Percentiles rank a stretch among this genome's conserved stretches.
phyloP scores from a whole-genome alignment of 2,888 invertebrate genomes.

The Acanthosepion esculentum region DNA sequence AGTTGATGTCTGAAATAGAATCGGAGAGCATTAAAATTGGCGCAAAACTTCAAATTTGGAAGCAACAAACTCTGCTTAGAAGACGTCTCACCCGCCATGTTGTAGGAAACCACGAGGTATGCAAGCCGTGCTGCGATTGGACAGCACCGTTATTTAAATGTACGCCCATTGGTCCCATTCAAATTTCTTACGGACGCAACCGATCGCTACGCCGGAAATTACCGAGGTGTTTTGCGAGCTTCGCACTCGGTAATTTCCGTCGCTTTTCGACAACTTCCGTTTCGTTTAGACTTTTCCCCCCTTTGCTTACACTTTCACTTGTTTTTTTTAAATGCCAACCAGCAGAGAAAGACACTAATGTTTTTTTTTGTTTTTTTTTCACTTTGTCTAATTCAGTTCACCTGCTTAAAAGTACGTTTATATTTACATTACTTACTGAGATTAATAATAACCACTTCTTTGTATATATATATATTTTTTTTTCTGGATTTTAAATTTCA shows the following conservation, averaged over 20 bases:
- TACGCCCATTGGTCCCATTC: constrained; percentile 66
- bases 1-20: constrained; percentile 72
- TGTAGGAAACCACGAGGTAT: constrained; percentile 72
- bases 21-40: constrained; percentile 58
- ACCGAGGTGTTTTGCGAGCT: constrained; percentile 59
- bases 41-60: constrained; percentile 62
- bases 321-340: background rate
- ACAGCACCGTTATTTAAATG: constrained; percentile 52
- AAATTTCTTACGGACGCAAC: constrained; percentile 58
- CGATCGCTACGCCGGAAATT: constrained; percentile 60
- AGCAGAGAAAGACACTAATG: background rate
- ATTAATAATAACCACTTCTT: background rate
- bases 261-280: background rate
- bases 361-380: too few relatives aligned
- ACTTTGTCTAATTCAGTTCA: too few relatives aligned
- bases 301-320: background rate
- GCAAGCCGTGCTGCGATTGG: constrained; percentile 59
- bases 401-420: background rate
- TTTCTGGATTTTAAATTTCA: background rate
- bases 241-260: background rate
- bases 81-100: constrained; percentile 74
- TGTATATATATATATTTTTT: background rate
- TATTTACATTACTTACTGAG: background rate
- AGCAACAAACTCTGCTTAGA: constrained; percentile 68
- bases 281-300: background rate